phyloP scores from a whole-genome alignment of 2,888 invertebrate genomes.

The Heliconius ethilla region DNA sequence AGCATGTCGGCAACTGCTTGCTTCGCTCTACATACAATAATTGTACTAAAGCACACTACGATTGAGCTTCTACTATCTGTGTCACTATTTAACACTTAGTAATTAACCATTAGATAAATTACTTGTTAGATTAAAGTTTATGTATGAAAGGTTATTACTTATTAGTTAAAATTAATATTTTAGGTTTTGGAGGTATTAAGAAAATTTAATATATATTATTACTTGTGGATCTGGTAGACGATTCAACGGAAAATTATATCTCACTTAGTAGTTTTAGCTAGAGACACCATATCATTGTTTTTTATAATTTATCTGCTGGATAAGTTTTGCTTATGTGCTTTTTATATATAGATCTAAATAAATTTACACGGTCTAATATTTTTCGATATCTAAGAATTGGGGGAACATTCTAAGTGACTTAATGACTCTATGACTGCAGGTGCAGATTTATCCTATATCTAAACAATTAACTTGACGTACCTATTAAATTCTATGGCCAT shows the following conservation, averaged over 20 bases:
- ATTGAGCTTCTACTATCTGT: slow-evolving; percentile 42
- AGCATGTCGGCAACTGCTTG: slow-evolving; percentile 47
- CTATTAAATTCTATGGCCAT: too few species aligned
- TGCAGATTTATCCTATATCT: too few species aligned
- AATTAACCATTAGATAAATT: not conserved
- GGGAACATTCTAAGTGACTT: too few species aligned
- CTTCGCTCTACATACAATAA: slow-evolving; percentile 46
- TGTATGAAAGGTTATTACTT: not conserved
- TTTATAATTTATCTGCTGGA: not conserved
- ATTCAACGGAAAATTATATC: not conserved
- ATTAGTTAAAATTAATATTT: not conserved
- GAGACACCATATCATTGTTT: not conserved
- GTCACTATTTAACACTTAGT: slow-evolving; percentile 30
- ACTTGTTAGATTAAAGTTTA: not conserved
- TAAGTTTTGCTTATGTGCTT: not conserved
- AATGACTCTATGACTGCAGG: too few species aligned
- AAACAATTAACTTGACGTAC: too few species aligned
- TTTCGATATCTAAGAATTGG: too few species aligned
- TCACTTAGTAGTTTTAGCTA: not conserved
- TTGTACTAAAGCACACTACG: slow-evolving; percentile 41
- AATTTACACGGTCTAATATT: too few species aligned
- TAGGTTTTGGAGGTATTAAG: not conserved
- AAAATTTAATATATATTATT: not conserved
- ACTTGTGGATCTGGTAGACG: too few species aligned
- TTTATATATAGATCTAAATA: too few species aligned